Conservation (phyloP, 2,888 invertebrate genomes). For the Dolichomitus sp. region DNA sequence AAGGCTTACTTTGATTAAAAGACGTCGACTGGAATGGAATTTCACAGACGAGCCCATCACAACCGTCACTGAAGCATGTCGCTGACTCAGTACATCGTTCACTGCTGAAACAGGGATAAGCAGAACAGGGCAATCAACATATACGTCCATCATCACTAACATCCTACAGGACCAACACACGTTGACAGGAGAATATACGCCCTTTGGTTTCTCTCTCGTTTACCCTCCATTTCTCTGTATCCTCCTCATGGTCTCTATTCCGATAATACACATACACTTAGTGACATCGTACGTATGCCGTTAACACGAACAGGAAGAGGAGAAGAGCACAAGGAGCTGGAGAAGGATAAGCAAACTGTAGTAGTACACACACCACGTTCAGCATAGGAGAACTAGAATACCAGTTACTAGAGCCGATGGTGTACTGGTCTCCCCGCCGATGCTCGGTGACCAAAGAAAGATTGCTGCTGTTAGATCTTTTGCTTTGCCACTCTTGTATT, state of each 20-base stretch:
- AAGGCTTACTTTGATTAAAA: neutral
- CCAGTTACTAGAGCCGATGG: conserved; percentile 31
- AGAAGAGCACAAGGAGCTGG: neutral
- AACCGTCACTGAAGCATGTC: conserved; percentile 79
- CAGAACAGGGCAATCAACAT: neutral
- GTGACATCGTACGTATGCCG: neutral
- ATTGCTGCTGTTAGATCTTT: conserved; percentile 45
- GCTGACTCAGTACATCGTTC: conserved; percentile 79
- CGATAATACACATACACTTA: neutral
- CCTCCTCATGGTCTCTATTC: neutral
- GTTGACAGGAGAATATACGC: neutral
- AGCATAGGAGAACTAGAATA: conserved; percentile 4
- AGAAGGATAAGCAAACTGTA: neutral
- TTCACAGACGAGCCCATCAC: conserved; percentile 76
- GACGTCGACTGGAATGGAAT: too few relatives aligned
- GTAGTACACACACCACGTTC: conserved; percentile 23
- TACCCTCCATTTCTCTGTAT: neutral
- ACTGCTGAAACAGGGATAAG: conserved; percentile 47
- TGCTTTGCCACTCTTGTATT: conserved; percentile 48
- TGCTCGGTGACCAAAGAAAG: conserved; percentile 50
- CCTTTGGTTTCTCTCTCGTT: neutral
- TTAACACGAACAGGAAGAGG: conserved; percentile 6
- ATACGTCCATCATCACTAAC: conserved; percentile 1
- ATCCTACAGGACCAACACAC: conserved; percentile 16
- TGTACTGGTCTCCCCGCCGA: conserved; percentile 19